Base-by-base conservation (phyloP, 2,888 invertebrate species). In the Cosmopolites sordidus region DNA sequence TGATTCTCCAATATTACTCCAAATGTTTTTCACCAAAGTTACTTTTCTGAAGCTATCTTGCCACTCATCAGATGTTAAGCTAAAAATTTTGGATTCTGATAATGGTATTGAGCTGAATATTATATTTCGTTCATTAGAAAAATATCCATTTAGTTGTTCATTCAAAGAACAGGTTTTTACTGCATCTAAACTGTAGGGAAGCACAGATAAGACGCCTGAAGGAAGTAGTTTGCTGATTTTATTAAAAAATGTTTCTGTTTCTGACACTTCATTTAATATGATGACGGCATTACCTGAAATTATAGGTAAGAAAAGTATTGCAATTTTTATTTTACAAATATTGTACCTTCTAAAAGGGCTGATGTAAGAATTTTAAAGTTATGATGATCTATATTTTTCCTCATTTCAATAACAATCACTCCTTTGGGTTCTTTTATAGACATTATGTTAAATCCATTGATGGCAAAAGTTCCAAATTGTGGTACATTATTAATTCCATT, bases 241-340 rank as follows among this genome's bases (percentile, higher is more conserved):
- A 17, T 57, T 47, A 47, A 63, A 64, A 48, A 66, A 60, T 9
- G 48, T 37, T 40, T 54, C 48, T 6, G 52, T 45, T 41, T 48
- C 43, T 14, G 51, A 38, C 14, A 45, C 38, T 22, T 58, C 55
- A 49, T 43, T 62, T 8, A 69, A 18, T 33, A 70, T 16, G 15
- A 73, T 63, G 14, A 72, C 60, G 11, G 66, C 56, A 58, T 73
- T 73, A 18, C 73, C 73, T 60, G 63, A 62, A 40, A 40, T 40
- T 40, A 16, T 16, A 12, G 4, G 15, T 16, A 40, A 16, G 4
- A 16, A 4, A 15, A 16, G 11, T 12, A 16, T 40, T 9, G 4
- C 16, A 4, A 16, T 40, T 16, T 40, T 4, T 40, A 16, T 16
- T 40, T 40, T 15, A 9, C 9, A 6, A 27, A 27, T 6, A n/a